Evolutionary conservation across 2,888 invertebrate species (phyloP).

Genomic region (Eupithecia insigniata): DNA sequence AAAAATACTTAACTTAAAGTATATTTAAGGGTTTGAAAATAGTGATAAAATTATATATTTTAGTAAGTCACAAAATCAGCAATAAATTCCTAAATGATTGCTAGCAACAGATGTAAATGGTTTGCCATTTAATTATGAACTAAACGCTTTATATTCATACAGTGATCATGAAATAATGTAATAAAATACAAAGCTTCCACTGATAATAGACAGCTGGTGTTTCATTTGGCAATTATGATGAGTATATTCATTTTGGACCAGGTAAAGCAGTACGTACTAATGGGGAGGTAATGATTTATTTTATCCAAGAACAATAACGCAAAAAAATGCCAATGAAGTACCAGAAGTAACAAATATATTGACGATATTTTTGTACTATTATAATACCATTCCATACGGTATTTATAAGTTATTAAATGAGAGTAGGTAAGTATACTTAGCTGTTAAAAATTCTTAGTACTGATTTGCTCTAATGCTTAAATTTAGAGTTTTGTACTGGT

Average conservation of each 20-base stretch:
- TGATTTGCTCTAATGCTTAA: constrained; percentile 2
- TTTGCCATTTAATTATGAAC: constrained; percentile 36
- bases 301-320: not conserved
- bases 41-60: constrained; percentile 13
- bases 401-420: constrained; percentile 26
- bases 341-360: constrained; percentile 47
- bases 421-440: constrained; percentile 7
- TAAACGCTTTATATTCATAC: constrained; percentile 38
- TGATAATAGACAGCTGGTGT: constrained; percentile 24
- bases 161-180: constrained; percentile 31
- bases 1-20: not conserved
- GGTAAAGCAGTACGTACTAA: not conserved
- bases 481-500: not conserved
- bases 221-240: constrained; percentile 17
- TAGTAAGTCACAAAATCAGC: constrained; percentile 21
- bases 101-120: constrained; percentile 23
- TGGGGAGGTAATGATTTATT: not conserved
- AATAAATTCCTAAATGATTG: constrained; percentile 22
- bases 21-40: not conserved
- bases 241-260: not conserved
- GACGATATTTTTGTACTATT: constrained; percentile 79
- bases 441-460: not conserved
- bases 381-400: constrained; percentile 58
- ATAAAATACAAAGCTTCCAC: constrained; percentile 27
- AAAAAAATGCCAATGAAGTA: constrained; percentile 10